These are phyloP conservation scores for Drosophila ezoana DNA, from an alignment of 2,888 invertebrate genomes.

Conservation along the genomic window DNA sequence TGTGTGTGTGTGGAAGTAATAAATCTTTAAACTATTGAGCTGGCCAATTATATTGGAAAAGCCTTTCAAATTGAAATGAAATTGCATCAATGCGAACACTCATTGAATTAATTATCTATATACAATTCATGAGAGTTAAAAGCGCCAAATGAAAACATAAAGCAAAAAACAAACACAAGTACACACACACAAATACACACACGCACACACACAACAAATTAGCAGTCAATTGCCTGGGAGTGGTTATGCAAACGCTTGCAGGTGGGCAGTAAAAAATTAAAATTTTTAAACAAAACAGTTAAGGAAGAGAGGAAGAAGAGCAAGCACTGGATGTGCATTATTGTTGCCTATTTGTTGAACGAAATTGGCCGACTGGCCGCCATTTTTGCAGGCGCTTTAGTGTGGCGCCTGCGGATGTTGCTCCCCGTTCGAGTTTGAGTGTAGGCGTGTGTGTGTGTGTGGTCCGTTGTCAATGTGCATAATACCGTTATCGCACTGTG, in stretches of 20 bases:
- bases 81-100: conserved; percentile 3
- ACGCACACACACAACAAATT: conserved; percentile 25
- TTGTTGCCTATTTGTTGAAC: conserved; percentile 64
- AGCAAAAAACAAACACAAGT: conserved; percentile 9
- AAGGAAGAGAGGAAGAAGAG: too few species aligned
- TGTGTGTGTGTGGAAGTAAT: not conserved
- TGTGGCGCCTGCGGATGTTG: conserved; percentile 1
- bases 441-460: conserved; percentile 5
- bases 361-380: conserved; percentile 56
- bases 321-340: conserved; percentile 16
- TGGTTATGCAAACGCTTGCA: not conserved
- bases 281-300: conserved; percentile 28
- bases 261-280: conserved; percentile 14
- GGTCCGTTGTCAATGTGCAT: conserved; percentile 72
- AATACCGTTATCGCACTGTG: conserved; percentile 74
- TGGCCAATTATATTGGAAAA: conserved; percentile 12
- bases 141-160: conserved; percentile 32
- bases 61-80: not conserved
- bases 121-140: conserved; percentile 43
- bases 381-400: conserved; percentile 43
- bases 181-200: not conserved
- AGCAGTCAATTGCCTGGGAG: conserved; percentile 23
- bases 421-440: too few species aligned
- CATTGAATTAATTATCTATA: conserved; percentile 50
- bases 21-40: conserved; percentile 9